Conservation (phyloP, 2,888 invertebrate genomes). For the Sylvicola cinctus region DNA sequence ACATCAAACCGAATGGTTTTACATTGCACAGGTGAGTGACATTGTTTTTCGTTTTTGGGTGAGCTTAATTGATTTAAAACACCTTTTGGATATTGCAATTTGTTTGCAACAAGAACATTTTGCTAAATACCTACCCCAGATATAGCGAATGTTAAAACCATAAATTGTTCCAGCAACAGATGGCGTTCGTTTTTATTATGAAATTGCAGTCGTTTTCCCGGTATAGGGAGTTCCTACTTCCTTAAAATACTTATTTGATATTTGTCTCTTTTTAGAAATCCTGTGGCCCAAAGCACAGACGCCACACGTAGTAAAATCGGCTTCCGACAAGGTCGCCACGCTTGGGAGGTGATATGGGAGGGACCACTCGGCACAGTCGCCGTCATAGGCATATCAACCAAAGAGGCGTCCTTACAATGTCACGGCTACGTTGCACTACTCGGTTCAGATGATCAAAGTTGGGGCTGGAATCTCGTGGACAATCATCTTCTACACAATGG, state of each 20-base stretch:
- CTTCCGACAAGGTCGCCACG: conserved; percentile 78
- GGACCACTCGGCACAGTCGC: conserved; percentile 96
- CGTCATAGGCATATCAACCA: conserved; percentile 87
- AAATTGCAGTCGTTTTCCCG: too few relatives aligned
- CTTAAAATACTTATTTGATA: too few relatives aligned
- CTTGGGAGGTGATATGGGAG: conserved; percentile 98
- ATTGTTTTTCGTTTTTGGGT: too few relatives aligned
- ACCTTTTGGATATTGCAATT: too few relatives aligned
- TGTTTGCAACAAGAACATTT: too few relatives aligned
- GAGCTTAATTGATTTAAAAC: too few relatives aligned
- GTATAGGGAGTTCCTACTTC: background rate
- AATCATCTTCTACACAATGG: conserved; percentile 94
- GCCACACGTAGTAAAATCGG: conserved; percentile 80
- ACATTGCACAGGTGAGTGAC: conserved; percentile 67
- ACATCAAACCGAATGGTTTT: conserved; percentile 90
- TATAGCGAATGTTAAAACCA: too few relatives aligned
- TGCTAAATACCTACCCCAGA: too few relatives aligned
- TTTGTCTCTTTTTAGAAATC: conserved; percentile 43
- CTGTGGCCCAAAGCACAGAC: conserved; percentile 96
- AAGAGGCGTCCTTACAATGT: conserved; percentile 82
- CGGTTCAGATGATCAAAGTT: conserved; percentile 91
- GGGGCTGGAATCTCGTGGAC: conserved; percentile 99
- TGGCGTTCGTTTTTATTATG: too few relatives aligned
- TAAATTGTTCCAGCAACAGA: too few relatives aligned
- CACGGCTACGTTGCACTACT: conserved; percentile 89